Percentiles rank a stretch among this genome's conserved stretches.
These are phyloP conservation scores for Lepidostoma basale DNA, from an alignment of 1,140 invertebrate species.

Conservation along the genomic window DNA sequence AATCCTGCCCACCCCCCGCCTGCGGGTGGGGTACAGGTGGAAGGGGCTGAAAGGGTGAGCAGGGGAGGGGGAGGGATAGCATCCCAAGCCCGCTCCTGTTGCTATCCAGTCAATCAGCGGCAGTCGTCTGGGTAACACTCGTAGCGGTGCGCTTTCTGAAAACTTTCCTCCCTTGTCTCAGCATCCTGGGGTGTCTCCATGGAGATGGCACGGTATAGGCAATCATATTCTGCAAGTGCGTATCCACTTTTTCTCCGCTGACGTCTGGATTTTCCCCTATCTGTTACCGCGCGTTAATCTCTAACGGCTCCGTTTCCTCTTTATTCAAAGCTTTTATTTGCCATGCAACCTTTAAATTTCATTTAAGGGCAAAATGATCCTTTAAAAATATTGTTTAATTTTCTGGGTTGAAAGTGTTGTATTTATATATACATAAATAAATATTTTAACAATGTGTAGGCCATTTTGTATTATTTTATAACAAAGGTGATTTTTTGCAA, in stretches of 20 bases:
- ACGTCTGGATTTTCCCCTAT: too few species aligned
- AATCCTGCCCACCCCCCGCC: background rate
- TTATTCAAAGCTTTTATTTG: too few species aligned
- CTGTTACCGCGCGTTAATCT: too few species aligned
- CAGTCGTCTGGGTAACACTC: conserved; percentile 44
- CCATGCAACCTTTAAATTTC: too few species aligned
- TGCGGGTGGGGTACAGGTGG: background rate
- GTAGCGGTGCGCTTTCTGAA: conserved; percentile 3
- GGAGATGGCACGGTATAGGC: conserved; percentile 46
- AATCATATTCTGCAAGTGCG: conserved; percentile 41
- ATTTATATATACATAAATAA: too few species aligned
- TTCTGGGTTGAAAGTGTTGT: too few species aligned
- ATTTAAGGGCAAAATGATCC: too few species aligned
- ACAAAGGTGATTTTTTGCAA: too few species aligned
- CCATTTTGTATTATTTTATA: too few species aligned
- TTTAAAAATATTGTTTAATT: too few species aligned
- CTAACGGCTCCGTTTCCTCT: too few species aligned
- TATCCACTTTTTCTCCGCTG: conserved; percentile 17
- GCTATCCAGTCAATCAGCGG: conserved; percentile 43
- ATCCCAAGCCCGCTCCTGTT: conserved; percentile 29
- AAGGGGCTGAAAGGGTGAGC: background rate
- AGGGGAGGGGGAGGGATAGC: conserved; percentile 18
- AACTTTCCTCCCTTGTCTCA: background rate
- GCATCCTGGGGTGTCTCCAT: conserved; percentile 43
- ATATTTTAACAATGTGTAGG: too few species aligned